These are phyloP conservation scores for Leptopilina myrica DNA, from an alignment of 2,888 invertebrate species.

Conservation along the genomic window DNA sequence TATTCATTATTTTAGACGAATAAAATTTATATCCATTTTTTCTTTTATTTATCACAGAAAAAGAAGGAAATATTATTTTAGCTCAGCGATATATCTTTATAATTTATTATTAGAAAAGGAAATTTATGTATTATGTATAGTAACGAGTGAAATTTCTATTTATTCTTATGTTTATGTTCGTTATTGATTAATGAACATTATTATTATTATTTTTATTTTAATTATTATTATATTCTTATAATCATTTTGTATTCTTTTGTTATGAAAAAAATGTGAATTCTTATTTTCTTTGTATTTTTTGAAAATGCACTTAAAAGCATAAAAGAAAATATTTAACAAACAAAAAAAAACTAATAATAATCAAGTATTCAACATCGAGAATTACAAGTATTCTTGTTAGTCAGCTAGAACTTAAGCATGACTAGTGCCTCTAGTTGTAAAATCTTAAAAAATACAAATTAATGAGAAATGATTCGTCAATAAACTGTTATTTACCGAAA, in stretches of 20 bases:
- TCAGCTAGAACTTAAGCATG: conserved; percentile 70
- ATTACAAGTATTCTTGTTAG: conserved; percentile 59
- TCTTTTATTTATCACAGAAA: not conserved
- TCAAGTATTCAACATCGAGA: conserved; percentile 58
- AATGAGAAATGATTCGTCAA: conserved; percentile 30
- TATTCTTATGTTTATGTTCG: not conserved
- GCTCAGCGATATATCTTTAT: conserved; percentile 5
- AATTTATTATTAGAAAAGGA: not conserved
- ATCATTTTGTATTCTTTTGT: not conserved
- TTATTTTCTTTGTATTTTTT: conserved; percentile 21
- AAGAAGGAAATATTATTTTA: not conserved
- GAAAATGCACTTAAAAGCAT: conserved; percentile 24
- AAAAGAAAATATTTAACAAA: conserved; percentile 14
- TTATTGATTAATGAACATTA: not conserved
- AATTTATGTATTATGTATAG: no score
- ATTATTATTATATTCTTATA: not conserved
- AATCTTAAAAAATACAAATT: conserved; percentile 13
- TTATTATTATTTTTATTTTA: no score
- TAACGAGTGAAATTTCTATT: conserved; percentile 9
- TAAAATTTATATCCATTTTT: not conserved
- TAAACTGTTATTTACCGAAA: conserved; percentile 30
- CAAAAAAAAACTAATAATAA: conserved; percentile 40
- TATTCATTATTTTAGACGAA: not conserved
- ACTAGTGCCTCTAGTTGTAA: conserved; percentile 71
- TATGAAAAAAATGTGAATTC: not conserved